Conservation (phyloP, 2,888 invertebrate genomes). For the Teinopalpus imperialis region DNA sequence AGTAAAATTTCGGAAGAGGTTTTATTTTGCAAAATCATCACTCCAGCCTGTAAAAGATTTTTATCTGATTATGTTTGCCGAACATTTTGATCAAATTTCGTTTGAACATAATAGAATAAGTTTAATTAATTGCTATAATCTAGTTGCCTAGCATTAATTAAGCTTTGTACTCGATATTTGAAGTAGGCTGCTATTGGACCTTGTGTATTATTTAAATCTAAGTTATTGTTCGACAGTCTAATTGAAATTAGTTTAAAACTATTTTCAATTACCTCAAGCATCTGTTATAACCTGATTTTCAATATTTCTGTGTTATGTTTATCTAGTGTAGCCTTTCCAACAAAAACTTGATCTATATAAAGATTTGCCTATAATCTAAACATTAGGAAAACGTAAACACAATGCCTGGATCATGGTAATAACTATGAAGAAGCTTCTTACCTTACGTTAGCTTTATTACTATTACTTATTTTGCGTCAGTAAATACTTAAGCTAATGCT, state of each 20-base stretch:
- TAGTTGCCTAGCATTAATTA: slow-evolving; percentile 68
- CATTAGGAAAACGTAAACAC: no score
- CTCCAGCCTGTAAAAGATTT: neutral
- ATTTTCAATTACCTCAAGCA: slow-evolving; percentile 12
- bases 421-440: no score
- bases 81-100: slow-evolving; percentile 61
- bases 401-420: no score
- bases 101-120: slow-evolving; percentile 71
- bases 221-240: slow-evolving; percentile 6
- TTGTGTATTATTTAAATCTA: slow-evolving; percentile 18
- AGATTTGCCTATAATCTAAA: no score
- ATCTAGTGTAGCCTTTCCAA: no score
- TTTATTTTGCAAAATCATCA: neutral
- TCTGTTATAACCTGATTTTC: no score
- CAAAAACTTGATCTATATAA: no score
- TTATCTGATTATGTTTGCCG: slow-evolving; percentile 42
- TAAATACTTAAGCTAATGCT: no score
- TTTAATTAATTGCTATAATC: slow-evolving; percentile 71
- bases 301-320: no score
- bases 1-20: neutral
- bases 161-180: slow-evolving; percentile 45
- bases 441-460: no score
- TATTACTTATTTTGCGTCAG: no score
- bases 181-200: neutral
- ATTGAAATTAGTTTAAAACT: slow-evolving; percentile 18